Evolutionary conservation across 2,113 vertebrate species (phyloP).

Genomic region (Dasypus novemcinctus): DNA sequence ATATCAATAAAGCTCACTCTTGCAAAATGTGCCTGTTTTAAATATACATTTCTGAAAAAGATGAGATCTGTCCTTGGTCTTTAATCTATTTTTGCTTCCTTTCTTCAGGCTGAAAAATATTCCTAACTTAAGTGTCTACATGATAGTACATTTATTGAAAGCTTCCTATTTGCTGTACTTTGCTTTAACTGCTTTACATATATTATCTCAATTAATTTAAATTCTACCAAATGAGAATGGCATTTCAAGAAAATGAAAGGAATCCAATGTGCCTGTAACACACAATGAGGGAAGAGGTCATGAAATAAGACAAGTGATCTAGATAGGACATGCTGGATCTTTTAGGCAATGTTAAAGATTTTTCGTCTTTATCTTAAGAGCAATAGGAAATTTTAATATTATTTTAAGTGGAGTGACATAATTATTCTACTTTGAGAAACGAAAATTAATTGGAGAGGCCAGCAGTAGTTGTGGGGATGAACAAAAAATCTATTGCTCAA

Average conservation of each 20-base stretch:
- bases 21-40: neutral
- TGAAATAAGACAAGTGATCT: neutral
- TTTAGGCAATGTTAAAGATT: neutral
- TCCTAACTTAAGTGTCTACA: neutral
- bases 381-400: neutral
- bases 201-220: neutral
- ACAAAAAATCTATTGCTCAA: no score
- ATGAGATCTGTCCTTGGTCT: neutral
- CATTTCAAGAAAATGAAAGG: neutral
- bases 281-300: neutral
- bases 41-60: neutral
- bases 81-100: neutral
- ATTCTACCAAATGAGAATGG: neutral
- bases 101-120: neutral
- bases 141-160: neutral
- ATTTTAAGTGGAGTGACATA: neutral
- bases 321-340: neutral
- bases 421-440: neutral
- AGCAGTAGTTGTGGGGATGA: no score
- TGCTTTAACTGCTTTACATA: neutral
- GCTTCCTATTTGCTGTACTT: neutral
- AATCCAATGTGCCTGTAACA: neutral
- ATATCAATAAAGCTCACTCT: neutral
- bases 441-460: neutral
- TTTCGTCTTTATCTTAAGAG: neutral